Evolutionary conservation across 2,113 vertebrate species (phyloP).

Genomic region (Podocnemis expansa): DNA sequence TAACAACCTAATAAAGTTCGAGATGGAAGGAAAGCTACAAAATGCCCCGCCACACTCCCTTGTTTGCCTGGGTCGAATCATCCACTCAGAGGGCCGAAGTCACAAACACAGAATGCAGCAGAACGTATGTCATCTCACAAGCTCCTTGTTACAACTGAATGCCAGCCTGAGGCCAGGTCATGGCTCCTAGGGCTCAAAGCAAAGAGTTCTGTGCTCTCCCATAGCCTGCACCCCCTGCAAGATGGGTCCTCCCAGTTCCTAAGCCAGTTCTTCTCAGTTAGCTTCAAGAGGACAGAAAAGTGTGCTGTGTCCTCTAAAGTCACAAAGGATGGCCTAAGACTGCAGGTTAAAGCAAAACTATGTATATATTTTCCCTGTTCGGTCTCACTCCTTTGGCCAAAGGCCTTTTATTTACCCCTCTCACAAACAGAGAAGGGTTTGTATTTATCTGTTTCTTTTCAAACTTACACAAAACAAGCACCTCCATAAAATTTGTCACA

Average conservation of each 20-base stretch:
- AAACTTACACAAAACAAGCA: not conserved
- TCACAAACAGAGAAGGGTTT: not conserved
- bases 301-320: fast-evolving
- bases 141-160: fast-evolving
- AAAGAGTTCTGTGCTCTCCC: not conserved
- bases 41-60: not conserved
- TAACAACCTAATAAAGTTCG: conserved; percentile 38
- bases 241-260: fast-evolving
- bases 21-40: conserved; percentile 28
- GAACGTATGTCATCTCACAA: fast-evolving
- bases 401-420: not conserved
- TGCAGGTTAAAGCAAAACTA: not conserved
- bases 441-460: too few species aligned
- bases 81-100: not conserved
- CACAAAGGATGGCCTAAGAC: not conserved
- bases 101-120: fast-evolving
- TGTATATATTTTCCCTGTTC: not conserved
- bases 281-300: too few species aligned
- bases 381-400: not conserved
- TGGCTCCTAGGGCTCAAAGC: fast-evolving
- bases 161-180: not conserved
- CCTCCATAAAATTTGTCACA: not conserved
- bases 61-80: not conserved
- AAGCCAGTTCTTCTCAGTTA: not conserved
- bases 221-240: fast-evolving